Conservation (phyloP, 2,888 invertebrate species). For the Apamea epomidion region DNA sequence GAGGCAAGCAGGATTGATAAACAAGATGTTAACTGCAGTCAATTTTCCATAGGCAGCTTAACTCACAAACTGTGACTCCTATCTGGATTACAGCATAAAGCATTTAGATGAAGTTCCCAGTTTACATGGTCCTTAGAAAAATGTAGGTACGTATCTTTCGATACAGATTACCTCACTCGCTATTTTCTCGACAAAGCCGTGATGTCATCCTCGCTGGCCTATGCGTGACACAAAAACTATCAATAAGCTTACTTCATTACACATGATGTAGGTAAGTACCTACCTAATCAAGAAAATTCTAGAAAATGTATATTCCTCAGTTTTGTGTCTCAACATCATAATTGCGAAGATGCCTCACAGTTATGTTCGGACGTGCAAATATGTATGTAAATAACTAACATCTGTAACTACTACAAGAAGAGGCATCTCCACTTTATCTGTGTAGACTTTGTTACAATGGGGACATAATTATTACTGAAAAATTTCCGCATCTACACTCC, state of each 20-base stretch:
- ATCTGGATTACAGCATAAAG: neutral
- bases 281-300: neutral
- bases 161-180: constrained; percentile 56
- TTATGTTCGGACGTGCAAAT: neutral
- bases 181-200: constrained; percentile 56
- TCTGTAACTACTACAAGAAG: neutral
- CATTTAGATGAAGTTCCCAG: constrained; percentile 20
- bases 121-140: neutral
- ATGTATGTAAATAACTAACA: neutral
- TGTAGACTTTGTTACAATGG: neutral
- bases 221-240: constrained; percentile 44
- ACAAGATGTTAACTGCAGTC: neutral
- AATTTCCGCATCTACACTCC: neutral
- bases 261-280: neutral
- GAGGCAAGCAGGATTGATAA: neutral
- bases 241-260: constrained; percentile 3
- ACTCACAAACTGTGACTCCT: neutral
- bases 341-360: neutral
- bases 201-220: constrained; percentile 56
- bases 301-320: neutral
- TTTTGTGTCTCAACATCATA: neutral
- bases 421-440: constrained; percentile 9
- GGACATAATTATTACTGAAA: neutral
- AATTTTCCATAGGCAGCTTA: neutral
- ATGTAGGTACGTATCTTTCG: constrained; percentile 14